Evolutionary conservation across 1,140 invertebrate genomes (phyloP), one percentile per base, ranked within the genome.

Genomic region (Drosophila grimshawi): DNA sequence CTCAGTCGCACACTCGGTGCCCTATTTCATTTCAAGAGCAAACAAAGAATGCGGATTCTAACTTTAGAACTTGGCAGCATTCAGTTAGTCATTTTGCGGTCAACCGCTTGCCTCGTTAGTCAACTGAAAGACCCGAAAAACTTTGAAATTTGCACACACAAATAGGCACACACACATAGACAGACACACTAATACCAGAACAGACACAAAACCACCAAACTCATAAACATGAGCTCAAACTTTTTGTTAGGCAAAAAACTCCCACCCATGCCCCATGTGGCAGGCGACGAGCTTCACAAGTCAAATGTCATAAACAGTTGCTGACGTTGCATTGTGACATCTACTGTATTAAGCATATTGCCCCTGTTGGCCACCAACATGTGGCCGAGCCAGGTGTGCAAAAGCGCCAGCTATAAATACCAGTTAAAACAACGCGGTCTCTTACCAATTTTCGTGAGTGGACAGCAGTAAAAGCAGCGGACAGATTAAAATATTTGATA

Each of bases 51-150:
- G 53, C 35, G 37, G 45, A 57, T 45, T 8, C 37, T 27, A 3
- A 55, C 33, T n/a, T 56, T 19, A n/a, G n/a, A 56, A 41, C 53
- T 41, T 41, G 37, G 53, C 39, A 48, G 37, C 66, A 57, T 41
- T 60, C 56, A 43, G 68, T 67, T 73, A 52, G 74, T 61, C 69
- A 76, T 73, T 73, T 67, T 73, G 69, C 41, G 74, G 74, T 62
- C 74, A 72, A 73, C 62, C 69, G 56, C 70, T 62, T 39, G 69
- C 56, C 62, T 73, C 70, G 70, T 73, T 68, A 73, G 70, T 73
- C 70, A 68, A 68, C 70, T 61, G 56, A 73, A 43, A 68, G 64
- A 67, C 56, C 33, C 32, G 43, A 72, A 59, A 66, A 59, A 64
- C 56, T 68, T 61, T 68, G 48, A 37, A 56, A 61, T 46, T 35